Percentiles rank a stretch among this genome's conserved stretches.
Conservation (phyloP, 2,797 vertebrate genomes). For the Molossus alvarezi region DNA sequence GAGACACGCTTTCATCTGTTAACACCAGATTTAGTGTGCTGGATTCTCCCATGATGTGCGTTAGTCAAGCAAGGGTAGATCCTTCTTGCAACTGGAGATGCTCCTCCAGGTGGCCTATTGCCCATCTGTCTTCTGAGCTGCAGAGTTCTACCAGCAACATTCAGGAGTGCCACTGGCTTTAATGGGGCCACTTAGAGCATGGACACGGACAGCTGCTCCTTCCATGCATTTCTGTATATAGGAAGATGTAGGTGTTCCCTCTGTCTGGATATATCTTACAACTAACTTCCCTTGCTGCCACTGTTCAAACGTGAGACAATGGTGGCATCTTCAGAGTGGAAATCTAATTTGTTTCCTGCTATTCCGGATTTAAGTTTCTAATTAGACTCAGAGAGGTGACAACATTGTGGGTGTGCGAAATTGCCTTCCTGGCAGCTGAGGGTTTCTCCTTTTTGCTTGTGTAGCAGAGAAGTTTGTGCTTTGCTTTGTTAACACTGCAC, state of each 20-base stretch:
- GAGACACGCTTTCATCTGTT: background rate
- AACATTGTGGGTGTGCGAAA: slow-evolving; percentile 73
- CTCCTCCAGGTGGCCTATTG: background rate
- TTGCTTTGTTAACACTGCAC: background rate
- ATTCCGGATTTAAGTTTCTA: slow-evolving; percentile 80
- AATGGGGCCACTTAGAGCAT: background rate
- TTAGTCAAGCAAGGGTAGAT: background rate
- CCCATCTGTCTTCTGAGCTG: background rate
- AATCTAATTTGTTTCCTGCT: slow-evolving; percentile 78
- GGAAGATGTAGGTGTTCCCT: slow-evolving; percentile 75
- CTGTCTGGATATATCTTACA: slow-evolving; percentile 30
- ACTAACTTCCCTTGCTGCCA: slow-evolving; percentile 59
- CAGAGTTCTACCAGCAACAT: background rate
- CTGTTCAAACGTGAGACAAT: slow-evolving; percentile 71
- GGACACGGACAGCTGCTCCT: background rate
- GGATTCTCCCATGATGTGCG: background rate
- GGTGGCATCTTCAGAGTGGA: slow-evolving; percentile 65
- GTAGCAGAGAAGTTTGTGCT: background rate
- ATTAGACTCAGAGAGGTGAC: slow-evolving; percentile 81
- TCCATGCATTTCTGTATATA: slow-evolving; percentile 9
- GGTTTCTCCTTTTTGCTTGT: slow-evolving; percentile 24
- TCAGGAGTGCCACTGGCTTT: background rate
- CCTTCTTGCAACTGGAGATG: background rate
- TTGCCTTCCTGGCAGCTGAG: slow-evolving; percentile 67
- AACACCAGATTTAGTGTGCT: background rate